Evolutionary conservation across 1,140 invertebrate species (phyloP).

Genomic region (Pseudomyrmex cubaensis): DNA sequence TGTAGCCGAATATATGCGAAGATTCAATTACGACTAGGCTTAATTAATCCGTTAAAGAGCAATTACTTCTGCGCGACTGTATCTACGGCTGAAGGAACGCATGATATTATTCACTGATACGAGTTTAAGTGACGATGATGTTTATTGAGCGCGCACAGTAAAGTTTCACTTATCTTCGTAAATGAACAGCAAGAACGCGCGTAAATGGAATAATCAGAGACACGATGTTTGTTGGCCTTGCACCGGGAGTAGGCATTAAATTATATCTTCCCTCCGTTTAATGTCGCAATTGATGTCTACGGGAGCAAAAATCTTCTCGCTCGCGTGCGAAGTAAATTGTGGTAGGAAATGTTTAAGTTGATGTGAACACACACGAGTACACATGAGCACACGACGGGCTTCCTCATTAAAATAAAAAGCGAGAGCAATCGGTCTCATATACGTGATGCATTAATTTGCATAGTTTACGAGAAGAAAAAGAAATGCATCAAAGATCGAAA

Average conservation of each 20-base stretch:
- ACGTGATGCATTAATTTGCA: slow-evolving; percentile 12
- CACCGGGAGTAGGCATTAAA: background rate
- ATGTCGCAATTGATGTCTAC: background rate
- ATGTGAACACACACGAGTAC: background rate
- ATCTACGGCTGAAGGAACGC: background rate
- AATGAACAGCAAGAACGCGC: background rate
- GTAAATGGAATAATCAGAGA: background rate
- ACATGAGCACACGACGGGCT: background rate
- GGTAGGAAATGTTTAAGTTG: background rate
- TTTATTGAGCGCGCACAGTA: background rate
- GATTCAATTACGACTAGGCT: too few species aligned
- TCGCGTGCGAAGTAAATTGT: background rate
- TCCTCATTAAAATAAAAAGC: slow-evolving; percentile 3
- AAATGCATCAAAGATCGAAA: background rate
- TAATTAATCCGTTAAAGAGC: background rate
- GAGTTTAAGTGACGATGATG: background rate
- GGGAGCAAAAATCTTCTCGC: slow-evolving; percentile 12
- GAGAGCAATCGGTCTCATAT: background rate
- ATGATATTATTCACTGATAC: background rate
- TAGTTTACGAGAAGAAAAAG: background rate
- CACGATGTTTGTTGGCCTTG: slow-evolving; percentile 3
- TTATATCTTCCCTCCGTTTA: slow-evolving; percentile 17
- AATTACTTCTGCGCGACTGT: background rate
- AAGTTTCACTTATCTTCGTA: background rate
- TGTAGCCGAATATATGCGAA: too few species aligned